Base-by-base conservation (phyloP, 2,797 vertebrate genomes). In the Erethizon dorsatum region DNA sequence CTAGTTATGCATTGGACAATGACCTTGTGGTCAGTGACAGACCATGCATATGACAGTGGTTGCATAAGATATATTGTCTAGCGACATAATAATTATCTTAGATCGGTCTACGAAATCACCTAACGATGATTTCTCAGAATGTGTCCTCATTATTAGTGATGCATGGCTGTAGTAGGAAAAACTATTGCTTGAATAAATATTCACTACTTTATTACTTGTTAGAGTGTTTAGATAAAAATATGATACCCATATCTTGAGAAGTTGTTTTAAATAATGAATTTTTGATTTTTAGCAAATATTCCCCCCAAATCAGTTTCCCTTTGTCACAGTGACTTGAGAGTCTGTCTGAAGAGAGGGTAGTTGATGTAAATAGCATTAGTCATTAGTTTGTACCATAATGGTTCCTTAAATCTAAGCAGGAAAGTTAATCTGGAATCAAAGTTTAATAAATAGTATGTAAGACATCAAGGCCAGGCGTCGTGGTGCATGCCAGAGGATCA, bases 401-500 rank as follows among this genome's bases (percentile, higher is more conserved):
- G 47, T 78, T 83, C 37, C 37, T 87, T 90, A 96, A 95, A 83
- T 84, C 12, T 95, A 88, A 91, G 52, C 24, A 89, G 80, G 15
- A 94, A 92, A 95, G 94, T 69, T 91, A 85, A 87, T 57, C 26
- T 91, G 50, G 77, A 93, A 86, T 75, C 28, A 80, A 95, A 95
- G 69, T 88, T 90, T 95, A 88, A 73, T 87, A 89, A 61, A 61
- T 88, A 90, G 15, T 52, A 56, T 82, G 52, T 63, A 69, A n/a
- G 28, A n/a, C 84, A 93, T 28, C 89, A 69, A 93, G 65, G 28
- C 65, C 15, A 67, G 65, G 65, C 20, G 3, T 57, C 18, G 18
- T 57, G 56, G 56, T 13, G 1, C 56, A 20, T 22, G 20, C 33
- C 15, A 2, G 65, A 67, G 31, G 65, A 67, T 67, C 33, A 2